Base-by-base conservation (phyloP, 2,797 vertebrate species). In the Takifugu rubripes region DNA sequence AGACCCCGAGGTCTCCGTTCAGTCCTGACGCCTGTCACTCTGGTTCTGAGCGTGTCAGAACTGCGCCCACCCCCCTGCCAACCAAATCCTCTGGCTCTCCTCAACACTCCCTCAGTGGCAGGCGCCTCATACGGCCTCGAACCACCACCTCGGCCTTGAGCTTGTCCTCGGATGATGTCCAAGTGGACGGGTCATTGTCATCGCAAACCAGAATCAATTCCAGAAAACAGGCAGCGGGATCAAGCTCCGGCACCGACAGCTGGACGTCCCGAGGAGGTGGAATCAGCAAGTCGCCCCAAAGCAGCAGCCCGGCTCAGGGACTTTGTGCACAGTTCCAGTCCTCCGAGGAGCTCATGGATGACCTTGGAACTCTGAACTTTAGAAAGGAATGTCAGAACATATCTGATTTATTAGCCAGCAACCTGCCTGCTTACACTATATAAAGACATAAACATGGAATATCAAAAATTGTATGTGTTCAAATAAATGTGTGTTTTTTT, bases 391-490 rank as follows among this genome's bases (percentile, higher is more conserved):
- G 84, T 83, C 92, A 73, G 82, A 92, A 95, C 58, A 90, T 98
- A 49, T 93, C 93, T 68, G 90, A 96, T 60, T 87, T 98, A 55
- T 84, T 94, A 69, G 82, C 90, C 74, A 91, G 74, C 58, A 95
- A 92, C 69, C 91, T 96, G 68, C 94, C 94, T 8, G 96, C 95
- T 56, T 98, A 97, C 62, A 98, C 95, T 5, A 74, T 97, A 81
- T 98, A 88, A 92, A 69, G 25, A 4, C 4, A 12, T 4, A 5
- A 3, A 16, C n/a, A 3, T 5, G n/a, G 11, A 25, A 27, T 8
- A 44, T 1, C 17, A 25, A 46, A 33, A 33, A 31, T 6, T 27
- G 27, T 29, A 29, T 29, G 5, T 29, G 2, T 6, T 29, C 4
- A 29, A 29, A 29, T 21, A 21, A 21, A 21, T 21, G 21, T 10